phyloP scores from a whole-genome alignment of 92 coral and sea anemone genomes.

The Pocillopora grandis region DNA sequence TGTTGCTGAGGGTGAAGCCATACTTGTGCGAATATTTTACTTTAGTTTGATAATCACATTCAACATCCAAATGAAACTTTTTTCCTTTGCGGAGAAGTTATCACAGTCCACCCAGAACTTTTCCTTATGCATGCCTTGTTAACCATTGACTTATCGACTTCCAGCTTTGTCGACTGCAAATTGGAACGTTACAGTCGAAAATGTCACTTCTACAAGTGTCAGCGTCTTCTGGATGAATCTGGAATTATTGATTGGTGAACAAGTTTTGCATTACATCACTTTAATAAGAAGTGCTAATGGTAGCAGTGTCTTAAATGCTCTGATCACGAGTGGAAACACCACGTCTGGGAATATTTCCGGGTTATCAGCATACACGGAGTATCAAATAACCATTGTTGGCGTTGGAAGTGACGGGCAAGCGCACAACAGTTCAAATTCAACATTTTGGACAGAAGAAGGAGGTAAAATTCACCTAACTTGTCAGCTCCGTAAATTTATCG shows the following conservation, averaged over 20 bases:
- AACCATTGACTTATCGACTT: neutral
- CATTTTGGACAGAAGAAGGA: conserved; percentile 22
- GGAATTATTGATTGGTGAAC: neutral
- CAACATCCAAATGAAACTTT: too few relatives aligned
- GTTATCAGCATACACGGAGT: conserved; percentile 11
- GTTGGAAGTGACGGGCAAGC: neutral
- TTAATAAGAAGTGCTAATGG: neutral
- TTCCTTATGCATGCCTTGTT: too few relatives aligned
- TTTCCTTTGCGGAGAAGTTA: too few relatives aligned
- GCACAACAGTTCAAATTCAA: neutral
- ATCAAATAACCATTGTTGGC: conserved; percentile 6
- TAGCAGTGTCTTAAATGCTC: neutral
- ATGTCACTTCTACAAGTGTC: neutral
- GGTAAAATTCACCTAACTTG: neutral
- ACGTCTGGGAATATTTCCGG: neutral
- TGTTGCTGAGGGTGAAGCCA: too few relatives aligned
- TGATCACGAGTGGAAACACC: neutral
- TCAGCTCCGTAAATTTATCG: too few relatives aligned
- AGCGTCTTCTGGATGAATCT: neutral
- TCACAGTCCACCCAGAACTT: too few relatives aligned
- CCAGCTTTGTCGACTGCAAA: neutral
- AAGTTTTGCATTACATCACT: neutral
- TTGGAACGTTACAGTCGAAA: conserved; percentile 9
- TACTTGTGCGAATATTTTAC: too few relatives aligned
- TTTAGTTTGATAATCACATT: too few relatives aligned